Evolutionary conservation across 2,888 invertebrate species (phyloP).

Genomic region (Nomada ferruginata): DNA sequence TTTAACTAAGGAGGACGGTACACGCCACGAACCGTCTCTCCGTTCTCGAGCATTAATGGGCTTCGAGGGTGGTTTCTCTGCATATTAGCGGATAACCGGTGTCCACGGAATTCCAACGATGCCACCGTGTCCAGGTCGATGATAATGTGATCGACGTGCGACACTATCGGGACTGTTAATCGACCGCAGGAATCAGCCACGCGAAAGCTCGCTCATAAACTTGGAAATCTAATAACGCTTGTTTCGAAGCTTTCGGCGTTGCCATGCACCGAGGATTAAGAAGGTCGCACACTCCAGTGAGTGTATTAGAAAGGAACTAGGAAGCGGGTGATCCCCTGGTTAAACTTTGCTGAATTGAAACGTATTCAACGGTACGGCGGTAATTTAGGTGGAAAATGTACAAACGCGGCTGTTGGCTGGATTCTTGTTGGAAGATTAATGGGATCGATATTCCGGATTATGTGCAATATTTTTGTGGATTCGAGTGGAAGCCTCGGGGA

Average conservation of each 20-base stretch:
- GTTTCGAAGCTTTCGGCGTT: background rate
- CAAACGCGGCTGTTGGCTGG: background rate
- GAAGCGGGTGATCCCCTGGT: too few relatives aligned
- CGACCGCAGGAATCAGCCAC: slow-evolving; percentile 28
- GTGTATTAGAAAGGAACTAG: background rate
- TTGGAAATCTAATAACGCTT: slow-evolving; percentile 12
- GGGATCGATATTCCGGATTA: too few relatives aligned
- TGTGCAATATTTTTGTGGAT: too few relatives aligned
- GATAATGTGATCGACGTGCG: slow-evolving; percentile 43
- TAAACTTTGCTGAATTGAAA: background rate
- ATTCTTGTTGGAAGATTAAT: background rate
- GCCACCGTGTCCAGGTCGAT: slow-evolving; percentile 1
- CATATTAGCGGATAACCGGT: slow-evolving; percentile 50
- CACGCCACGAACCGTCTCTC: background rate
- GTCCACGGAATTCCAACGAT: slow-evolving; percentile 40
- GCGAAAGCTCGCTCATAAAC: slow-evolving; percentile 27
- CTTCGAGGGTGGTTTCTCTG: slow-evolving; percentile 28
- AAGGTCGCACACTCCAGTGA: background rate
- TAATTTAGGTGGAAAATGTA: too few relatives aligned
- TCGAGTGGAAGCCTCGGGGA: too few relatives aligned
- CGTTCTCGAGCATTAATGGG: slow-evolving; percentile 45
- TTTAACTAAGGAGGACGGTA: background rate
- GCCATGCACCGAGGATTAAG: slow-evolving; percentile 4
- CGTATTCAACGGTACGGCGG: too few relatives aligned
- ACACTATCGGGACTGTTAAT: slow-evolving; percentile 29